Conservation (phyloP, 2,797 vertebrate species). For the Mormyrus hasselquistii region DNA sequence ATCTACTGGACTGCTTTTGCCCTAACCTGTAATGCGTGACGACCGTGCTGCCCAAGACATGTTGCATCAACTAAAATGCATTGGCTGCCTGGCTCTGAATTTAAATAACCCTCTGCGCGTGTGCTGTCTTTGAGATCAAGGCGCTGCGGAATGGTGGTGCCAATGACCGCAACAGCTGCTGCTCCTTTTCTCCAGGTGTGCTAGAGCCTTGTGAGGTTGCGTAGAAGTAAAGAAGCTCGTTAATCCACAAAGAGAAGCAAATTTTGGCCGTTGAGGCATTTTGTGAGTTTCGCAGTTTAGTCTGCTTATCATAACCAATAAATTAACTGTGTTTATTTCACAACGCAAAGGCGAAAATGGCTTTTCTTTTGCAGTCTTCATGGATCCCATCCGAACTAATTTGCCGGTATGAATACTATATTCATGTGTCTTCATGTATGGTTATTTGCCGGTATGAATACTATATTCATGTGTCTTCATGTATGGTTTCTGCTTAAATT, state of each 20-base stretch:
- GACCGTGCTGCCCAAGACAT: not conserved
- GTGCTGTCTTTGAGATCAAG: not conserved
- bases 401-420: not conserved
- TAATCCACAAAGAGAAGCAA: not conserved
- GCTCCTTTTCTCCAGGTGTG: not conserved
- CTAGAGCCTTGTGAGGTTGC: not conserved
- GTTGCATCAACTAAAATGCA: not conserved
- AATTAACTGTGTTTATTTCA: not conserved
- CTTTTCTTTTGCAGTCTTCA: not conserved
- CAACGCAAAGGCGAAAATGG: not conserved
- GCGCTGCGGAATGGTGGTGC: not conserved
- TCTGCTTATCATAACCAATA: not conserved
- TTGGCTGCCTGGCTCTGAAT: not conserved
- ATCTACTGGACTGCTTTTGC: not conserved
- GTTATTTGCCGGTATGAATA: not conserved
- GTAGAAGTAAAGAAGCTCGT: not conserved
- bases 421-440: not conserved
- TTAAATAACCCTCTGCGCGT: not conserved
- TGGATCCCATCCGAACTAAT: not conserved
- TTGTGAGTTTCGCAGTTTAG: not conserved
- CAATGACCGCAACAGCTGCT: not conserved
- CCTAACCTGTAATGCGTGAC: not conserved
- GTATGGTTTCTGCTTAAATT: not conserved
- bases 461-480: not conserved
- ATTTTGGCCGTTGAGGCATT: too few relatives aligned